Evolutionary conservation across 23 tunicate genomes (phyloP), one percentile per base, ranked within the genome.

Genomic region (Trididemnum miniatum): DNA sequence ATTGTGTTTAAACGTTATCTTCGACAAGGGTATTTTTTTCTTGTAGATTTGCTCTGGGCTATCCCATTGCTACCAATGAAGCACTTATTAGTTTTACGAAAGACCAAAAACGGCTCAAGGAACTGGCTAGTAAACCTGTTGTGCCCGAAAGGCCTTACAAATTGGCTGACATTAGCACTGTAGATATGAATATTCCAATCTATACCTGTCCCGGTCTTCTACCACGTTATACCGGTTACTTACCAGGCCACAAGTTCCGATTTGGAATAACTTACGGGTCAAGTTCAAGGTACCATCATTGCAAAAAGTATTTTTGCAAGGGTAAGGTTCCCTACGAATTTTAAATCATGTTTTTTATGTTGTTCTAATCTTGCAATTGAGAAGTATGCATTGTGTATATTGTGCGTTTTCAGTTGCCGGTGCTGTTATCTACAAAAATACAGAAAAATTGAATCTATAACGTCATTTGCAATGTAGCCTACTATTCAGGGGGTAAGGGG

Each of bases 201-300:
- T 96, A 96, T 65, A 77, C 66, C 35, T 65, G 88, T 31, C 80
- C 72, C 20, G 99, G 99, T 1, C 29, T 96, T 35, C 65, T 90
- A 7, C 99, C 99, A 0, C 90, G 83, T 34, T 96, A 96, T 76
- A 96, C 93, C 33, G 99, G 99, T 9, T 91, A 90, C 54, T 65
- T 96, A 24, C 99, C 99, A 1, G 99, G 99, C 0, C 92, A 96
- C 50, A 96, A 91, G 60, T 90, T 84, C 49, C 64, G 99, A 30
- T 83, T 65, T 65, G 99, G 96, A 35, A 80, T 39, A 51, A 96
- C 99, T 4, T 96, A 78, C 35, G 96, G 96, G 4, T 74, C 95
- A n/a, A 89, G 92, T 64, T 84, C 98, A 5, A 62, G 98, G 65
- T 83, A 87, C 49, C 87, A 83, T 65, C 83, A 84, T 82, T 31